Percentiles rank a stretch among this genome's conserved stretches.
These are phyloP conservation scores for Rhodophaea formosa DNA, from an alignment of 2,888 invertebrate genomes.

Conservation along the genomic window DNA sequence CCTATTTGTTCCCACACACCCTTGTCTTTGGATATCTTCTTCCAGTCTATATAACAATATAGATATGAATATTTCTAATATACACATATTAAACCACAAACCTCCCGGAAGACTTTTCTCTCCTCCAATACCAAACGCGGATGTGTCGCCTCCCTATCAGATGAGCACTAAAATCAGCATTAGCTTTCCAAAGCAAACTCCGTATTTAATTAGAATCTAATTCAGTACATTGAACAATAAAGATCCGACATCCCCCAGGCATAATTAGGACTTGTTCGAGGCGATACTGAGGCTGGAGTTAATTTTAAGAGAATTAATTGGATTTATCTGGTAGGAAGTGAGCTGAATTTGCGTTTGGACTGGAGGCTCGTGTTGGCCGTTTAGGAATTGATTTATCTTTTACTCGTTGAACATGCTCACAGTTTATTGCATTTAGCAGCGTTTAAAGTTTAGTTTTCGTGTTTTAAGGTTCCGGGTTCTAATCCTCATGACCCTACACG, in stretches of 20 bases:
- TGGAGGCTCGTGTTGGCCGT: slow-evolving; percentile 6
- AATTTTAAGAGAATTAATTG: slow-evolving; percentile 69
- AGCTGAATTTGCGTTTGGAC: slow-evolving; percentile 18
- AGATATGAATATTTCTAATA: too few species aligned
- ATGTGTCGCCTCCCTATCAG: slow-evolving; percentile 53
- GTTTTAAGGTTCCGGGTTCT: background rate
- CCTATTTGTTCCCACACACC: too few species aligned
- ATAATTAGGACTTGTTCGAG: slow-evolving; percentile 70
- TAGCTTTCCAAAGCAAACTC: slow-evolving; percentile 58
- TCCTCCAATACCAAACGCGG: slow-evolving; percentile 16
- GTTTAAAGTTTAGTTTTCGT: background rate
- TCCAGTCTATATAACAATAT: too few species aligned
- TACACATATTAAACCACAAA: background rate
- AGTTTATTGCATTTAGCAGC: background rate
- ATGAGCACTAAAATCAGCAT: slow-evolving; percentile 72
- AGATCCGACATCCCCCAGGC: slow-evolving; percentile 70
- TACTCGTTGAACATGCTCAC: background rate
- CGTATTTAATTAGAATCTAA: slow-evolving; percentile 71
- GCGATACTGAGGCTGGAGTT: slow-evolving; percentile 61
- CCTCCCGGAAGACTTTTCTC: background rate
- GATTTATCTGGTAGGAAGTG: slow-evolving; percentile 63
- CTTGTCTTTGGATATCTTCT: too few species aligned
- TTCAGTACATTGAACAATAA: slow-evolving; percentile 67
- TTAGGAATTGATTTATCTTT: slow-evolving; percentile 17
- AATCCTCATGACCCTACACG: too few species aligned